Evolutionary conservation across 2,797 vertebrate species (phyloP), one percentile per base, ranked within the genome.

Genomic region (Myoxocephalus aenaeus): DNA sequence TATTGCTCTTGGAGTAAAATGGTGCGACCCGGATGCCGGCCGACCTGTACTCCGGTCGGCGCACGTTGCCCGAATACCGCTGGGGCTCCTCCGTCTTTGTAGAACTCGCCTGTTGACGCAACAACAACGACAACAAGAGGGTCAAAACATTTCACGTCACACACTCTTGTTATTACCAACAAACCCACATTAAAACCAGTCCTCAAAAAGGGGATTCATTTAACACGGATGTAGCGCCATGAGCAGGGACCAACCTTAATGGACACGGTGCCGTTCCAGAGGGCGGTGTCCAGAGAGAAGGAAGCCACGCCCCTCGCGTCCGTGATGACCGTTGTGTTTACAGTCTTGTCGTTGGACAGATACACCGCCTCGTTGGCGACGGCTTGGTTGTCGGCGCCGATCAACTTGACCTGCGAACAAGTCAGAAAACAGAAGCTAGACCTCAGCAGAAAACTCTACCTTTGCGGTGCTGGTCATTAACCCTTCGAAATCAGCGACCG

Each of bases 1-100:
- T 97, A 2, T 67, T 94, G 71, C 95, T 96, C 56, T 89, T 84
- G 36, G 97, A 97, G 90, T 96, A 96, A 84, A 97, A 97, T 0
- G 83, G 77, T 0, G 1, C 20, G 17, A 90, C 51, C 0, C 2
- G 8, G n/a, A 85, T 90, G 2, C 53, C 36, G 32, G 79, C 91
- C 0, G 61, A 40, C 1, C 40, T 44, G 65, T 95, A 92, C 0
- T 79, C 54, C 3, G 91, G 79, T 0, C n/a, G 56, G 0, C 80
- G 80, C 0, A 58, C 0, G 0, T 27, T 7, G 0, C 0, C 5
- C 3, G 5, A 11, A 14, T 61, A 75, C 0, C 4, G 20, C n/a
- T 65, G 53, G 12, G 29, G 48, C 0, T 78, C 29, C 6, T 73
- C 44, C 0, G 3, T n/a, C 25, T 73, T 76, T 3, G 66, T 79